A percentile compares a stretch with the other conserved stretches of the same genome.
phyloP scores from a whole-genome alignment of 2,113 vertebrate genomes.

The Bombycilla garrulus region DNA sequence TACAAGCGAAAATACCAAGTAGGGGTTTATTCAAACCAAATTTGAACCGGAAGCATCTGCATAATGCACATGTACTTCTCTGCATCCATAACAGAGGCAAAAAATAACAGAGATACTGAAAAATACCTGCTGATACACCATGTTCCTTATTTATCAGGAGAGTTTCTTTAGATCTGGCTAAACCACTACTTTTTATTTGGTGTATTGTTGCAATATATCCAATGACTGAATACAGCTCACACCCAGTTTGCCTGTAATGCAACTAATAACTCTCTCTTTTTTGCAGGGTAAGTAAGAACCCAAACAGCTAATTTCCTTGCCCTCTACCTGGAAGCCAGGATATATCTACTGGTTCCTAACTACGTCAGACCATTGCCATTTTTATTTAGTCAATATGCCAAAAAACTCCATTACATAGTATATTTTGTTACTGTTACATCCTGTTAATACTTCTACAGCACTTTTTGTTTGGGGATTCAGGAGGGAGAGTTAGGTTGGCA shows the following conservation, averaged over 20 bases:
- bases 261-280: neutral
- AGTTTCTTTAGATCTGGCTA: neutral
- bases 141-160: neutral
- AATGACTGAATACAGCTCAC: neutral
- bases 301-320: neutral
- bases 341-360: neutral
- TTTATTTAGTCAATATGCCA: neutral
- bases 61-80: neutral
- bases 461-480: neutral
- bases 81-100: neutral
- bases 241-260: neutral
- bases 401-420: neutral
- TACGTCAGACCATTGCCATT: neutral
- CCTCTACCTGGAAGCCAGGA: neutral
- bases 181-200: neutral
- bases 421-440: neutral
- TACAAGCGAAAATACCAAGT: neutral
- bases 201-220: neutral
- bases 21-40: neutral
- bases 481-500: neutral
- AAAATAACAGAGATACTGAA: neutral
- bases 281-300: neutral
- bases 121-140: neutral
- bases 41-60: neutral
- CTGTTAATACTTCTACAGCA: neutral